These are phyloP conservation scores for Brachymystax lenok DNA, from an alignment of 2,797 vertebrate genomes.

Conservation along the genomic window DNA sequence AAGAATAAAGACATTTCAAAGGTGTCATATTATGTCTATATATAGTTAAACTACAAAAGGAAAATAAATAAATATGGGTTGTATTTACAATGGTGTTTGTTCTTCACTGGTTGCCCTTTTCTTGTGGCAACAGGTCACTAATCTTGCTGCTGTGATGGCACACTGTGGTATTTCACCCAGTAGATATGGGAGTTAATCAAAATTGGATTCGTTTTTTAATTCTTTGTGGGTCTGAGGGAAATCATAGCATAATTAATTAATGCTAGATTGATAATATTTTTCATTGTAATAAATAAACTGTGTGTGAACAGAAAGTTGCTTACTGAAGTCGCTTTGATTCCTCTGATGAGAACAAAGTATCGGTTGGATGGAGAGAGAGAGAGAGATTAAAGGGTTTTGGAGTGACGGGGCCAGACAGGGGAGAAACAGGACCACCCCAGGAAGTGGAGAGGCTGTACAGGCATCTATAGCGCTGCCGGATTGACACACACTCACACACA, in stretches of 20 bases:
- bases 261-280: neutral
- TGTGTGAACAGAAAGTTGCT: neutral
- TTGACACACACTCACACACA: conserved; percentile 53
- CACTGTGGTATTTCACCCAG: no score
- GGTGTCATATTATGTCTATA: no score
- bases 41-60: no score
- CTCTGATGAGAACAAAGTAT: conserved; percentile 13
- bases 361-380: conserved; percentile 19
- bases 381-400: conserved; percentile 62
- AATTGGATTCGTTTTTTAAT: no score
- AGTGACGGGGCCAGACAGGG: conserved; percentile 62
- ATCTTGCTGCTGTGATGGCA: no score
- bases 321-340: neutral
- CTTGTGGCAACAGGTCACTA: no score
- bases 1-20: no score
- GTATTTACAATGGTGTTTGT: no score
- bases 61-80: no score
- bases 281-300: neutral
- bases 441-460: conserved; percentile 57
- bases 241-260: conserved; percentile 27
- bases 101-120: no score
- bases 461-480: conserved; percentile 53
- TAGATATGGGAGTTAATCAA: no score
- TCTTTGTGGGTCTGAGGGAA: conserved; percentile 5
- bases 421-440: conserved; percentile 65